Evolutionary conservation across 2,113 vertebrate genomes (phyloP), one percentile per base, ranked within the genome.

Genomic region (Toxotes jaculatrix): DNA sequence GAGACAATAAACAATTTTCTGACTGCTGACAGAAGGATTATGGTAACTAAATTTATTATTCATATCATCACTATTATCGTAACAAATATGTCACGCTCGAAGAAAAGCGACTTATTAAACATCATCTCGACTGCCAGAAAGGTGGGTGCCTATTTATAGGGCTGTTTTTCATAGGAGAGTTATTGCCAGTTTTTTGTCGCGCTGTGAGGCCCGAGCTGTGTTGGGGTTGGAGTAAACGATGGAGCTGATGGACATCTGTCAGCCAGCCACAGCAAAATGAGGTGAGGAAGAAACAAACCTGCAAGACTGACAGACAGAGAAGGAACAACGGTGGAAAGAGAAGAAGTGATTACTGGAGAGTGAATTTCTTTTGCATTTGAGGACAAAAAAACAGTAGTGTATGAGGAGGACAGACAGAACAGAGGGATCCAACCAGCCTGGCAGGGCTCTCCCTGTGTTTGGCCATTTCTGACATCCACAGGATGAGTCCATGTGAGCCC

Each of bases 161-260:
- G 32, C 65, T 65, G 67, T 65, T 63, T 83, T 71, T 83, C 76
- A 81, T 65, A 21, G 42, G 32, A 56, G 42, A 66, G 57, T 70
- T 77, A 80, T 49, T 78, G 56, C 45, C 69, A 36, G 62, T 80
- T 79, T 76, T 62, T 85, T 76, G 63, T 79, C 43, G 7, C 57
- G 57, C 74, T 64, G 76, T 81, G 56, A 57, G 74, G 68, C 82
- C 80, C 68, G 77, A 76, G 74, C 73, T 66, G 80, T 78, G 66
- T n/a, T 31, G 36, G 36, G 31, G 61, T 40, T 49, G 60, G 51
- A 55, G 38, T 74, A n/a, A 72, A 61, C 3, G 9, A 21, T 32
- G n/a, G 65, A 82, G 79, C 74, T 91, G 93, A 94, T 57, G 69
- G 88, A 91, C 85, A 88, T 93, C 86, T 93, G 91, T 93, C 91